Percentiles rank a stretch among this genome's conserved stretches.
phyloP scores from a whole-genome alignment of 2,888 invertebrate genomes.

The Hirtodrosophila histrioides region DNA sequence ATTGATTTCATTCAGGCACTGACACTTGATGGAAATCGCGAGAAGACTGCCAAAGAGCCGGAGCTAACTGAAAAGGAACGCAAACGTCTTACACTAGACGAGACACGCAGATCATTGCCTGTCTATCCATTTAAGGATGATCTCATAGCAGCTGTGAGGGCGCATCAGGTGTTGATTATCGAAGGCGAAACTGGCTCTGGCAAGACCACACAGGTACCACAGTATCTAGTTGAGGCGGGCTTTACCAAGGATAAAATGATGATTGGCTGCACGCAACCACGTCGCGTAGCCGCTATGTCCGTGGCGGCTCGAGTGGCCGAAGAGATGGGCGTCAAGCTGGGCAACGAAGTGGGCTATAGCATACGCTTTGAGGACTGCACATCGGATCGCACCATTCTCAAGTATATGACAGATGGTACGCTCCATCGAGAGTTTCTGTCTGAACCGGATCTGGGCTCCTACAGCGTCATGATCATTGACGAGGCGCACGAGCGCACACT shows the following conservation, averaged over 20 bases:
- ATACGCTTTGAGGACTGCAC: conserved; percentile 99
- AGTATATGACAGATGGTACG: conserved; percentile 99
- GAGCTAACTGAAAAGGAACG: conserved; percentile 89
- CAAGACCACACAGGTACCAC: conserved; percentile 99
- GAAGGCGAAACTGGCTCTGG: conserved; percentile 99
- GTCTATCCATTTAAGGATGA: conserved; percentile 96
- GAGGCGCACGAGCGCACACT: conserved; percentile 99
- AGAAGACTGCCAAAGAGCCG: conserved; percentile 84
- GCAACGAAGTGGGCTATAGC: conserved; percentile 94
- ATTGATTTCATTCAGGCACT: conserved; percentile 98
- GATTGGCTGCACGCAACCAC: conserved; percentile 98
- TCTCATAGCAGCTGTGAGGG: conserved; percentile 94
- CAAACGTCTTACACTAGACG: conserved; percentile 92
- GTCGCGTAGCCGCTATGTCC: conserved; percentile 99
- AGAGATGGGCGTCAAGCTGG: conserved; percentile 98
- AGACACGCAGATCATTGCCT: conserved; percentile 96
- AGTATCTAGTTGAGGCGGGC: conserved; percentile 97
- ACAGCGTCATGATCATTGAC: conserved; percentile 99
- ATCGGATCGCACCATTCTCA: conserved; percentile 97
- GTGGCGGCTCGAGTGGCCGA: conserved; percentile 99
- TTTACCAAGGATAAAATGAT: conserved; percentile 93
- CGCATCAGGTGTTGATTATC: conserved; percentile 95
- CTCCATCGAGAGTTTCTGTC: conserved; percentile 97
- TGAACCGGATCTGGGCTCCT: conserved; percentile 97
- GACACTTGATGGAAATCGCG: conserved; percentile 90